Base-by-base conservation (phyloP, 2,888 invertebrate species). In the Pollenia labialis region DNA sequence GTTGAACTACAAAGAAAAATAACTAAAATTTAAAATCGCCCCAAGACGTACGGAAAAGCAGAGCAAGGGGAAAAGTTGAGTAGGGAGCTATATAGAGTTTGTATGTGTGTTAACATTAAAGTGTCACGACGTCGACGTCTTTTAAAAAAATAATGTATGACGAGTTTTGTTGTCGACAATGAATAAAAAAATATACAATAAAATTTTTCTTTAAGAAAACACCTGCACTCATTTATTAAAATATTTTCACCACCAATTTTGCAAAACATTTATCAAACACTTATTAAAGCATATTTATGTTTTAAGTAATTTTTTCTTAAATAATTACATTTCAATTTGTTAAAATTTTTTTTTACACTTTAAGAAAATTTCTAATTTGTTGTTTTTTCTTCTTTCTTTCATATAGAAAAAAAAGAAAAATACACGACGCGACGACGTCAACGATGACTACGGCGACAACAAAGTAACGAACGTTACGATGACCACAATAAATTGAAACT, bases 1-100 rank as follows among this genome's bases (percentile, higher is more conserved):
- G 84, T 84, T 84, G 84, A 77, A 86, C 81, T 87, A 85, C 66
- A 87, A 87, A 84, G 75, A 80, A 85, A 72, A 85, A 68, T 77
- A 72, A 79, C 75, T 69, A 48, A 68, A 62, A 40, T 54, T 11
- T 3, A 69, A 81, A 64, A 64, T 11, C 44, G 72, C 79, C 54
- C 69, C 76, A 56, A 18, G 56, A 16, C n/a, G 32, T 32, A 32
- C 32, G 32, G 32, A 32, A 32, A 6, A 32, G 32, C 32, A 6
- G 32, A 32, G 32, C 32, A 32, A 32, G 32, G 6, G 32, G 32
- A 32, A 32, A 64, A 64, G 76, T 56, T 52, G 68, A 12, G 46
- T 40, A 46, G 82, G 72, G 66, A 68, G 50, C 50, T 54, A 40
- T 18, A 9, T 56, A 48, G 48, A 76, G 81, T 56, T 40, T 60